Evolutionary conservation across 2,113 vertebrate species (phyloP).

Genomic region (Epinephelus moara): DNA sequence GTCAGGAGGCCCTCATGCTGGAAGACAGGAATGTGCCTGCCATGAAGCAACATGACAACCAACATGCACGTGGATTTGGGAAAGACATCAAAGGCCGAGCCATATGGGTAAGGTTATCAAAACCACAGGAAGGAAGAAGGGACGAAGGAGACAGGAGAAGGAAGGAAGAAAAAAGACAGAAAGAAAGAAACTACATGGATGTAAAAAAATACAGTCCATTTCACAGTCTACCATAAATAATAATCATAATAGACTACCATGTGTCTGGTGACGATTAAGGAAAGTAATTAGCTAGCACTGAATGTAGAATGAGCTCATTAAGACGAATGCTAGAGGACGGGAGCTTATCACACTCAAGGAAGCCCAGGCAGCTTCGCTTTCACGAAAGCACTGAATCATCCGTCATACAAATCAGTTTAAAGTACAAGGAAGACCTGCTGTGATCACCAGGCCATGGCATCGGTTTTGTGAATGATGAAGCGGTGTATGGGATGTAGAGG

Average conservation of each 20-base stretch:
- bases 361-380: constrained; percentile 56
- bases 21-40: constrained; percentile 49
- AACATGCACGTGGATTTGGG: constrained; percentile 60
- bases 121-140: constrained; percentile 53
- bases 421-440: constrained; percentile 54
- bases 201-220: constrained; percentile 13
- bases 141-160: not conserved
- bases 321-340: constrained; percentile 50
- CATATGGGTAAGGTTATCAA: constrained; percentile 73
- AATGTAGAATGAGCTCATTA: constrained; percentile 73
- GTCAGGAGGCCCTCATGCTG: constrained; percentile 27
- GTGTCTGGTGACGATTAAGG: constrained; percentile 75
- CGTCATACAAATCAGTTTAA: constrained; percentile 61
- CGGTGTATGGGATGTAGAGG: constrained; percentile 17
- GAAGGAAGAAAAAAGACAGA: not conserved
- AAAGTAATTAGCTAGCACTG: constrained; percentile 68
- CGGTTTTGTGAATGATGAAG: constrained; percentile 49
- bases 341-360: constrained; percentile 64
- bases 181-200: constrained; percentile 8
- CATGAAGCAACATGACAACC: constrained; percentile 69
- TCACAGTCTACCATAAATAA: constrained; percentile 47
- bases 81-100: constrained; percentile 70
- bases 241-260: constrained; percentile 58
- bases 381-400: constrained; percentile 71
- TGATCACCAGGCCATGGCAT: constrained; percentile 45